Base-by-base conservation (phyloP, 2,113 vertebrate species). In the Forbesichthys papilliferus region DNA sequence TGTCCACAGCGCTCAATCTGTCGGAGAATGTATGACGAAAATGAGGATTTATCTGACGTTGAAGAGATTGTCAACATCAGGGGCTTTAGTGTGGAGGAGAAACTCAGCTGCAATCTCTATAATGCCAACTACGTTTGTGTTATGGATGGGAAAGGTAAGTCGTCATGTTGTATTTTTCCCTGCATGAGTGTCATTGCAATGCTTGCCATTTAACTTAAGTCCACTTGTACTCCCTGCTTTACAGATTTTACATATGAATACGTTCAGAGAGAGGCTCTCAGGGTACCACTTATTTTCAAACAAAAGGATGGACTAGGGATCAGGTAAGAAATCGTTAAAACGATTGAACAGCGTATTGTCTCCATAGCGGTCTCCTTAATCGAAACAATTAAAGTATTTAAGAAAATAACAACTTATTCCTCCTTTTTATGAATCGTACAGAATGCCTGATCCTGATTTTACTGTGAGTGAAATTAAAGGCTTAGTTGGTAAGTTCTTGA, bases 231-330 rank as follows among this genome's bases (percentile, higher is more conserved):
- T 5, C 27, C 20, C 73, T 79, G 11, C 87, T 75, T 82, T 75
- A 75, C 92, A 99, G 97, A 99, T 89, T 98, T 99, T 85, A 98
- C 95, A 57, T 98, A 96, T 90, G 96, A 96, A 70, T 98, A 98
- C 48, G 97, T 97, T 81, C 97, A 99, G 84, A 96, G 91, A 90
- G 96, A 99, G 87, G 97, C 95, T 57, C 94, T 99, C 64, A 89
- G 92, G 86, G 88, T 93, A 53, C 97, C 97, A 13, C 94, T 99
- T 60, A 86, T 99, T 82, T 99, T 99, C 88, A 94, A 92, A 87
- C 94, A 93, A 85, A 97, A 95, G 88, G 93, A 96, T 82, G 96
- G 96, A 84, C 92, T 99, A 36, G 96, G 96, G 86, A 96, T 99
- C 91, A 96, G 95, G 97, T 99, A 93, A 96, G 94, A 90, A 71